These are phyloP conservation scores for Alviniconcha strummeri DNA, from an alignment of 2,888 invertebrate genomes.

Conservation along the genomic window DNA sequence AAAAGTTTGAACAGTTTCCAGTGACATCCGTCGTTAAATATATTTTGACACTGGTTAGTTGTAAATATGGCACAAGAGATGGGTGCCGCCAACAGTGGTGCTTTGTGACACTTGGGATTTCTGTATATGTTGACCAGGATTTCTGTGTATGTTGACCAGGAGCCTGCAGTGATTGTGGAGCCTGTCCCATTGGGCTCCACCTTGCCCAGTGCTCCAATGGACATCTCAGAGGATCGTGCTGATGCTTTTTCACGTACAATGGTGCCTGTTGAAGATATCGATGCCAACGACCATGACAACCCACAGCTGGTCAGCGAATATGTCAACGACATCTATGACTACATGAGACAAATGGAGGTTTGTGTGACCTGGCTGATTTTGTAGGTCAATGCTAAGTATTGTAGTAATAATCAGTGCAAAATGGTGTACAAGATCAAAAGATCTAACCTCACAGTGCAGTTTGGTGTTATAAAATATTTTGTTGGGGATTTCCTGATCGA, in stretches of 20 bases:
- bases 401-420: not conserved
- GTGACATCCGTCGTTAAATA: too few species aligned
- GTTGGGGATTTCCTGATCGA: not conserved
- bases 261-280: conserved; percentile 77
- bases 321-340: conserved; percentile 90
- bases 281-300: conserved; percentile 82
- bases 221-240: conserved; percentile 57
- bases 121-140: conserved; percentile 24
- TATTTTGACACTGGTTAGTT: too few species aligned
- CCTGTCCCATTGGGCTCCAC: conserved; percentile 37
- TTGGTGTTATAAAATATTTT: not conserved
- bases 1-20: too few species aligned
- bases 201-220: conserved; percentile 58
- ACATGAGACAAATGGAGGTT: conserved; percentile 85
- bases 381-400: not conserved
- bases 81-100: too few species aligned
- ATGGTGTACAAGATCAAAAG: too few species aligned
- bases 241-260: conserved; percentile 61
- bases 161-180: conserved; percentile 40
- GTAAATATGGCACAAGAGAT: too few species aligned
- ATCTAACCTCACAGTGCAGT: too few species aligned
- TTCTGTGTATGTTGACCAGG: too few species aligned
- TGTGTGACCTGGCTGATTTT: not conserved
- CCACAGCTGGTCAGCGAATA: conserved; percentile 88
- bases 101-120: too few species aligned